Evolutionary conservation across 2,797 vertebrate genomes (phyloP).

Genomic region (Acanthiza pusilla): DNA sequence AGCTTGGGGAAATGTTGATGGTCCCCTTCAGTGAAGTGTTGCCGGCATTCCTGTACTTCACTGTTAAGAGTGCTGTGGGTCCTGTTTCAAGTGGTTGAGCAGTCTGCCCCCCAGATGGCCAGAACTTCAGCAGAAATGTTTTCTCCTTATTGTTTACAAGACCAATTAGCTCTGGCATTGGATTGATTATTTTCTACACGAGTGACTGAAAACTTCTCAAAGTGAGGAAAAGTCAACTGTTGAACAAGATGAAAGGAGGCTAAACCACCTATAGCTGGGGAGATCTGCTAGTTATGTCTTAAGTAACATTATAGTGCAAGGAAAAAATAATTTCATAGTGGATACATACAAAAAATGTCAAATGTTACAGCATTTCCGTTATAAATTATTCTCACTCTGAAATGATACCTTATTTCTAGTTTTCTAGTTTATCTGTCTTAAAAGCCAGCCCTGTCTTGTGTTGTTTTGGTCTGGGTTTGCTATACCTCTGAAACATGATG

Average conservation of each 20-base stretch:
- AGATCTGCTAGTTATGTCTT: background rate
- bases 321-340: background rate
- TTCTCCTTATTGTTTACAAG: slow-evolving; percentile 44
- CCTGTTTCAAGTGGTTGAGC: slow-evolving; percentile 53
- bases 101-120: slow-evolving; percentile 59
- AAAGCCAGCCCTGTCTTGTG: background rate
- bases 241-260: background rate
- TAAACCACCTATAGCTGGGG: background rate
- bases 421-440: background rate
- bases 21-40: slow-evolving; percentile 22
- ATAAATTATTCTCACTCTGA: background rate
- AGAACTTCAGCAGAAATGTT: slow-evolving; percentile 23
- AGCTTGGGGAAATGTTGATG: slow-evolving; percentile 2
- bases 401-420: background rate
- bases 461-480: background rate
- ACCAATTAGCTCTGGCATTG: slow-evolving; percentile 20
- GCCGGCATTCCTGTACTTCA: background rate
- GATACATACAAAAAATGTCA: background rate
- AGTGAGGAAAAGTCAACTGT: background rate
- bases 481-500: background rate
- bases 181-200: background rate
- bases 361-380: background rate
- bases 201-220: background rate
- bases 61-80: slow-evolving; percentile 26
- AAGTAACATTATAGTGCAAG: background rate